phyloP scores from a whole-genome alignment of 2,888 invertebrate genomes.

The Mesopsocus fuscifrons region DNA sequence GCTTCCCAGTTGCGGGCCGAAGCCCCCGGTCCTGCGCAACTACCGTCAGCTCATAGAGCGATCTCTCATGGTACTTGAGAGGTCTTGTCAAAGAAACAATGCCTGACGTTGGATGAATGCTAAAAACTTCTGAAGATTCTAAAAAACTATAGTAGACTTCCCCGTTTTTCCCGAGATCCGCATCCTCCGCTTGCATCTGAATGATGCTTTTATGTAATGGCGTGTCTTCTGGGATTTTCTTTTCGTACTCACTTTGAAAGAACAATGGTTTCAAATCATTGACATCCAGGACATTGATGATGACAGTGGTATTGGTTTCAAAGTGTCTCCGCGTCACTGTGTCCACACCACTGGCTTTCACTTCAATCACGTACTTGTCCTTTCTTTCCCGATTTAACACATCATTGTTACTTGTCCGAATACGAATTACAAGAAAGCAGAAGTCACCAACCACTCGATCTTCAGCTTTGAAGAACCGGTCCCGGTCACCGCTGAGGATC shows the following conservation, averaged over 20 bases:
- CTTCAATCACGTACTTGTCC: constrained; percentile 59
- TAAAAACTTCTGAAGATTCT: constrained; percentile 62
- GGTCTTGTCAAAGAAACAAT: constrained; percentile 65
- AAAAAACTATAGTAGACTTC: constrained; percentile 91
- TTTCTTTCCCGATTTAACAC: constrained; percentile 86
- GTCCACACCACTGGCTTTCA: constrained; percentile 39
- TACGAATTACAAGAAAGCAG: constrained; percentile 78
- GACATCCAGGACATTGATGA: constrained; percentile 57
- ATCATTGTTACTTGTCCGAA: constrained; percentile 67
- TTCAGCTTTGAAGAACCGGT: constrained; percentile 85
- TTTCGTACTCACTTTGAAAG: constrained; percentile 73
- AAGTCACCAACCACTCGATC: constrained; percentile 81
- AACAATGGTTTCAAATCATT: constrained; percentile 90
- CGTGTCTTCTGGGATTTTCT: constrained; percentile 72
- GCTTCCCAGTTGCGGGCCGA: constrained; percentile 31
- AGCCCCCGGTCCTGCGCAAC: constrained; percentile 69
- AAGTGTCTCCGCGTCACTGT: constrained; percentile 35
- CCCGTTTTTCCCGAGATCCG: constrained; percentile 88
- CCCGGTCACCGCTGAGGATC: constrained; percentile 71
- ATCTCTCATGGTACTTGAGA: constrained; percentile 47
- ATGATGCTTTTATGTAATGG: constrained; percentile 64
- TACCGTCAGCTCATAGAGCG: constrained; percentile 56
- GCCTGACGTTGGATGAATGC: constrained; percentile 85
- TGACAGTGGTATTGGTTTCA: constrained; percentile 51
- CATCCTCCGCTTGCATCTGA: constrained; percentile 77